A percentile compares a stretch with the other conserved stretches of the same genome.
These are phyloP conservation scores for Fulica atra DNA, from an alignment of 2,113 vertebrate genomes.

Conservation along the genomic window DNA sequence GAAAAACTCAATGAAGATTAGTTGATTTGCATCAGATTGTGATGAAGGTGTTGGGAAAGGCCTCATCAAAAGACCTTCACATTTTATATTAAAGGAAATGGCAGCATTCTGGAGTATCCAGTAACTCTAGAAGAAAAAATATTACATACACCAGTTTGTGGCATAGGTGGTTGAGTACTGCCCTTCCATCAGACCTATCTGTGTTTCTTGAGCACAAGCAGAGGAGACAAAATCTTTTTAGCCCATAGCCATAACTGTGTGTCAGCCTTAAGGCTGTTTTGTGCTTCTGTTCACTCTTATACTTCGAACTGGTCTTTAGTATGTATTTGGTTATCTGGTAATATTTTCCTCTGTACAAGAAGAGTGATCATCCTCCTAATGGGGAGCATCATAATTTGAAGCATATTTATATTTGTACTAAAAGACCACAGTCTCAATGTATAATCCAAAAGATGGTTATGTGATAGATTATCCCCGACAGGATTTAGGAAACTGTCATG, in stretches of 20 bases:
- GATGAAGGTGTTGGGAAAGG: neutral
- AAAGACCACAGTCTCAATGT: slow-evolving; percentile 21
- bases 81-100: neutral
- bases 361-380: neutral
- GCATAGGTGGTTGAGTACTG: neutral
- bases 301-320: neutral
- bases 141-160: fast-evolving
- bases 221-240: neutral
- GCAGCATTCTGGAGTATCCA: neutral
- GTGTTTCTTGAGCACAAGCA: neutral
- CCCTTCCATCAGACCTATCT: neutral
- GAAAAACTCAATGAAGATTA: neutral
- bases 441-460: slow-evolving; percentile 4
- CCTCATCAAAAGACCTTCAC: neutral
- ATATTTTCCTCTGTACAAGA: neutral
- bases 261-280: neutral
- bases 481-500: neutral
- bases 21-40: neutral
- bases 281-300: neutral
- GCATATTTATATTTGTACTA: neutral
- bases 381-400: neutral
- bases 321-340: neutral
- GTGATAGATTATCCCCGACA: slow-evolving; percentile 13
- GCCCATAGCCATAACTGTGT: neutral
- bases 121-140: neutral